Evolutionary conservation across 1,140 invertebrate genomes (phyloP), one percentile per base, ranked within the genome.

Genomic region (Psix sp.): DNA sequence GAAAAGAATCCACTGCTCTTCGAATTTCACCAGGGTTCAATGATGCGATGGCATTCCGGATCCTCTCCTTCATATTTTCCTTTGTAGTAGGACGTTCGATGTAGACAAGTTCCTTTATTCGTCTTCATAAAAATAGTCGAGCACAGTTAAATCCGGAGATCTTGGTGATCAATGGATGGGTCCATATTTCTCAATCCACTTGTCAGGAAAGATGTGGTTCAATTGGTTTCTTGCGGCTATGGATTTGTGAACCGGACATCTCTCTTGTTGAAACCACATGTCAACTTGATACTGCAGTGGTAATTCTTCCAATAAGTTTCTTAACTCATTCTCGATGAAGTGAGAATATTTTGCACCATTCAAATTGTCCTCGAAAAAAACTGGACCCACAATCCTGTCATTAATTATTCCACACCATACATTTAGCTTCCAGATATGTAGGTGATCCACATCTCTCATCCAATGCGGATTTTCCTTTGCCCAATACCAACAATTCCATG

Each of bases 61-160:
- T 46, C 10, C 43, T 36, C 2, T 21, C 9, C 3, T 10, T 51
- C 46, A 31, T 20, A 11, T 51, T 10, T 2, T 35, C 26, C 7
- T n/a, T 38, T 20, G 31, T 21, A 11, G 13, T 35, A 11, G 17
- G 31, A 21, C 21, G 33, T 21, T 31, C 20, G 1, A 13, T 6
- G 20, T 43, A 43, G 2, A 43, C 40, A 14, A 26, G 16, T 2
- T 43, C 20, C 17, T 43, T 43, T 14, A 43, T 11, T 14, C 11
- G 3, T 11, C 20, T 20, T 20, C 20, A 43, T 11, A 43, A 43
- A 24, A 43, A 26, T 13, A 43, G 6, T 43, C 40, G 1, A 43
- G n/a, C 4, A 43, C 40, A 24, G 48, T 84, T 35, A 87, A 66
- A 67, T 88, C 85, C 5, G 84, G 84, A n/a, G 77, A 84, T 20